Conservation (phyloP, 2,113 vertebrate genomes). For the Telmatochromis sp. region DNA sequence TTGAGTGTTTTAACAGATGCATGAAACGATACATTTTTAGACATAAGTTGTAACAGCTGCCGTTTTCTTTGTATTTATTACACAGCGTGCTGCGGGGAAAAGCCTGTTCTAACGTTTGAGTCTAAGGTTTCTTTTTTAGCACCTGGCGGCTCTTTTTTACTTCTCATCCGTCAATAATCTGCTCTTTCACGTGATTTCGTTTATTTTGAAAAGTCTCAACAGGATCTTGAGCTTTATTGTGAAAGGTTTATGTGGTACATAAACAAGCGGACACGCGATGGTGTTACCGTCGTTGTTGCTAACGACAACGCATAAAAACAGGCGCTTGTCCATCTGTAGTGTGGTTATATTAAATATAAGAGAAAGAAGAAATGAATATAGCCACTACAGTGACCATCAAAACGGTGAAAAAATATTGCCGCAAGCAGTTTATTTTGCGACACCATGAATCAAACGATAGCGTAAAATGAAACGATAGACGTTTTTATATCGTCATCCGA, state of each 20-base stretch:
- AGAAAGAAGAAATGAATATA: rapidly evolving
- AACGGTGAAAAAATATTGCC: too few species aligned
- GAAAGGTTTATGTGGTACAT: too few species aligned
- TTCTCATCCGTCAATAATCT: too few species aligned
- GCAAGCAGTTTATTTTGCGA: too few species aligned
- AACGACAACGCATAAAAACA: too few species aligned
- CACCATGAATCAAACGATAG: neutral
- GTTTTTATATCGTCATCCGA: neutral
- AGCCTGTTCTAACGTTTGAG: too few species aligned
- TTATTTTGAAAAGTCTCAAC: too few species aligned
- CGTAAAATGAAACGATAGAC: rapidly evolving
- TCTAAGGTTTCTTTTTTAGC: rapidly evolving
- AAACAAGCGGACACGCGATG: too few species aligned
- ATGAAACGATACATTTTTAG: neutral
- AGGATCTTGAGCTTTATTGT: too few species aligned
- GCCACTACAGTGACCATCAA: too few species aligned
- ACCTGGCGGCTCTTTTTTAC: rapidly evolving
- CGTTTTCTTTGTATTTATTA: too few species aligned
- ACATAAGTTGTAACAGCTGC: rapidly evolving
- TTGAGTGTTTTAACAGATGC: neutral
- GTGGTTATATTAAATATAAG: rapidly evolving
- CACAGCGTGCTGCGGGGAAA: too few species aligned
- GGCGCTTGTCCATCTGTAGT: rapidly evolving
- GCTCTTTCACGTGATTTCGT: rapidly evolving
- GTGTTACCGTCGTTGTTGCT: rapidly evolving